Evolutionary conservation across 37 sponge, comb jelly and placozoan species (phyloP), one percentile per base, ranked within the genome.

Genomic region (Ianthella basta): DNA sequence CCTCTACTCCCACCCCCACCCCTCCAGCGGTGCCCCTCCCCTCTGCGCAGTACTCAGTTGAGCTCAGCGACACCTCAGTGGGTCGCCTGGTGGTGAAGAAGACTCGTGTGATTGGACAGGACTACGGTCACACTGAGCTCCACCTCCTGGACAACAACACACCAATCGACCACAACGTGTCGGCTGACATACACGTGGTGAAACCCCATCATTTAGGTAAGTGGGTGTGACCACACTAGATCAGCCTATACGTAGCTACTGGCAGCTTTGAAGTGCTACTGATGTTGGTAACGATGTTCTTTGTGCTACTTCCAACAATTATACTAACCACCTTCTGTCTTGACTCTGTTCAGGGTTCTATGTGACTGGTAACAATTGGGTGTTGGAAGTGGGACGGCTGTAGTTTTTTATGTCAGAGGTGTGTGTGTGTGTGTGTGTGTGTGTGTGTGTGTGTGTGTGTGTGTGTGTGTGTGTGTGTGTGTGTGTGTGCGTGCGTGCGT

Each of bases 361-460:
- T 44, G 83, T 92, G 55, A 1, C 56, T 64, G 91, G 85, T 79
- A 81, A 87, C n/a, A 59, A 68, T 0, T 95, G 96, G 96, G 89
- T 93, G 55, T 56, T 95, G 64, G 91, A 95, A 57, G 82, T 63
- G 0, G 91, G 91, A 0, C 59, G 90, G 54, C 30, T 84, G 81
- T 95, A 95, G 60, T 79, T 34, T 33, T 83, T 95, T 80, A 90
- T 88, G 55, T 4, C 82, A 53, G 23, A 35, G 24, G 21, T 35
- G 50, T 68, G 55, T 34, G 24, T 27, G 40, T 73, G 59, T 54
- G 40, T 84, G 85, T 24, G 18, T 55, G 50, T 79, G 30, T 79
- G 55, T 53, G 27, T 79, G 80, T 79, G 56, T 79, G 56, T 54
- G 56, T 79, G 80, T 54, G 55, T 79, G 56, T 25, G 36, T 79